phyloP scores from a whole-genome alignment of 2,797 vertebrate genomes.

The Trematomus bernacchii region DNA sequence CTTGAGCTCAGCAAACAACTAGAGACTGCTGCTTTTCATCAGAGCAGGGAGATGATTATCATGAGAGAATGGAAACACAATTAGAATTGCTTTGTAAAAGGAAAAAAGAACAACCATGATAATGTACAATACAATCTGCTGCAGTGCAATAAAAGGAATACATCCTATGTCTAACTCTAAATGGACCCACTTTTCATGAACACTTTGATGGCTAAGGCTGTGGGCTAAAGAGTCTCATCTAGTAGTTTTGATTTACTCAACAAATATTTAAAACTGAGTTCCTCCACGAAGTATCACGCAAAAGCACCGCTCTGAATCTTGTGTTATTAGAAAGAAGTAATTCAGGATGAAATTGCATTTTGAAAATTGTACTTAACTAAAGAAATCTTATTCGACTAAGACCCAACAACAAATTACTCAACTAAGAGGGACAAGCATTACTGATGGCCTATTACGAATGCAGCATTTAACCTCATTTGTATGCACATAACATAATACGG shows the following conservation, averaged over 20 bases:
- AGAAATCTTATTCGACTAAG: no score
- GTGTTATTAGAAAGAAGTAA: no score
- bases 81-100: not conserved
- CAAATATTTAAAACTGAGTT: no score
- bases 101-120: not conserved
- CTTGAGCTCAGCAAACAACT: not conserved
- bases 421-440: no score
- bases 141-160: not conserved
- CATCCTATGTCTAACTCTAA: not conserved
- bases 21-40: not conserved
- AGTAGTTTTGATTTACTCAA: no score
- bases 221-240: no score
- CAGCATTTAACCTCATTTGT: not conserved
- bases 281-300: no score
- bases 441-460: not conserved
- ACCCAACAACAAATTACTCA: no score
- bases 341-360: no score
- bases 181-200: not conserved
- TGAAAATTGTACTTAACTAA: no score
- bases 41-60: not conserved
- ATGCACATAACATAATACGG: not conserved
- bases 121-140: not conserved
- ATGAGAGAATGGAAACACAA: not conserved
- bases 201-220: not conserved
- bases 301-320: no score